These are phyloP conservation scores for Procambarus clarkii DNA, from an alignment of 1,140 invertebrate genomes.

Conservation along the genomic window DNA sequence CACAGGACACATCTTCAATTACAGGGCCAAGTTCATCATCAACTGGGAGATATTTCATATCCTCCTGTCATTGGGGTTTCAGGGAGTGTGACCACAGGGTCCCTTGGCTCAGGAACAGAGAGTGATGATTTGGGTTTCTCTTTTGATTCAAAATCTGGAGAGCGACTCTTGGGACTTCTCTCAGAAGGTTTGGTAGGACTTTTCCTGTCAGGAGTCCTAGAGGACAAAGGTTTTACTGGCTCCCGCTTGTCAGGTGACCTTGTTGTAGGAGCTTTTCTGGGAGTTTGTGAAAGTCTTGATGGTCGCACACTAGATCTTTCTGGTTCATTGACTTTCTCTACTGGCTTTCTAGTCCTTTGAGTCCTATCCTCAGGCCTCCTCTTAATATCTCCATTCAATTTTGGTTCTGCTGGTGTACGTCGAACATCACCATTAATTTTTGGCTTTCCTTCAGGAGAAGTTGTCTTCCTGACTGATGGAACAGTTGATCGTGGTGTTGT, in stretches of 20 bases:
- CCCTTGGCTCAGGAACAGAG: conserved; percentile 24
- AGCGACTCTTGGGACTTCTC: not conserved
- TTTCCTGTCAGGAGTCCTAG: conserved; percentile 36
- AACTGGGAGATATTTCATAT: conserved; percentile 63
- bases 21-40: conserved; percentile 46
- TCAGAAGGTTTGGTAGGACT: conserved; percentile 40
- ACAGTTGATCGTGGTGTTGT: conserved; percentile 28
- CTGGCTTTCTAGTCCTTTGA: conserved; percentile 41
- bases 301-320: conserved; percentile 31
- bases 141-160: conserved; percentile 9
- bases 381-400: conserved; percentile 42
- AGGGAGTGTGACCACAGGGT: conserved; percentile 67
- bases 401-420: conserved; percentile 37
- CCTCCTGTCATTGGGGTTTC: conserved; percentile 72
- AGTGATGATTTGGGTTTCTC: conserved; percentile 20
- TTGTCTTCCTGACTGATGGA: conserved; percentile 38
- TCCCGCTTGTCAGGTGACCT: conserved; percentile 62
- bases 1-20: conserved; percentile 70
- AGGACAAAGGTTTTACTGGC: conserved; percentile 24
- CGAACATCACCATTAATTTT: conserved; percentile 54
- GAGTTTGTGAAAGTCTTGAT: conserved; percentile 43
- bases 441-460: conserved; percentile 50
- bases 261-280: conserved; percentile 46
- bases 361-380: conserved; percentile 33
- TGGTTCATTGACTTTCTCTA: conserved; percentile 41